Base-by-base conservation (phyloP, 2,888 invertebrate species). In the Cheiracanthium punctorium region DNA sequence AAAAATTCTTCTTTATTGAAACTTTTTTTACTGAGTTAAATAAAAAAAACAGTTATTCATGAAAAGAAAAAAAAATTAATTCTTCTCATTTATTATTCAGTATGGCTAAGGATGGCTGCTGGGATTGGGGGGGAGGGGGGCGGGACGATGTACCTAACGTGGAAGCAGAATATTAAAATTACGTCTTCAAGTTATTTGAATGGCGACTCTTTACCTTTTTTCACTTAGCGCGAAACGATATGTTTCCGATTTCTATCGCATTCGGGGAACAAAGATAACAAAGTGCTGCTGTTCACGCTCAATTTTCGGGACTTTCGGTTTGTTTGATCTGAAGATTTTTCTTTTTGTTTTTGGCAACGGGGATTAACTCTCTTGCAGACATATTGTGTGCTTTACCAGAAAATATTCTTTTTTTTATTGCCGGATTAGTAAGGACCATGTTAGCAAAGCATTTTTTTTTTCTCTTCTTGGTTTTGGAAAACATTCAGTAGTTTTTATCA, bases 181-280 rank as follows among this genome's bases (percentile, higher is more conserved):
- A 28, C 28, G 65, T 30, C 17, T 33, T 37, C 20, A 69, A 8
- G 5, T n/a, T 37, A 7, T 37, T 37, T 10, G 7, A 37, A 37
- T 37, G 37, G 10, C 10, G 24, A 58, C n/a, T 58, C 30, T 70
- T 24, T 48, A 52, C 64, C 24, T 79, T 4, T 67, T 81, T 75
- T 81, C 70, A 75, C 69, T 81, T 81, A 67, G 65, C 73, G 37
- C 70, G 81, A 81, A 81, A 75, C 81, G 69, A 75, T 75, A 33
- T 81, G 81, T 81, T 58, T 81, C 58, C 69, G 81, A 81, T 81
- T 52, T 58, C 41, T 74, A 81, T 81, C 81, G 32, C 70, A n/a
- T 81, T 81, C 81, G 74, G 14, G 32, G 81, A 81, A 81, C 33
- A 58, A n/a, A 20, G 58, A 58, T 58, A 58, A 58, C 58, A 58